Evolutionary conservation across 2,888 invertebrate genomes (phyloP).

Genomic region (Euproctis similis): DNA sequence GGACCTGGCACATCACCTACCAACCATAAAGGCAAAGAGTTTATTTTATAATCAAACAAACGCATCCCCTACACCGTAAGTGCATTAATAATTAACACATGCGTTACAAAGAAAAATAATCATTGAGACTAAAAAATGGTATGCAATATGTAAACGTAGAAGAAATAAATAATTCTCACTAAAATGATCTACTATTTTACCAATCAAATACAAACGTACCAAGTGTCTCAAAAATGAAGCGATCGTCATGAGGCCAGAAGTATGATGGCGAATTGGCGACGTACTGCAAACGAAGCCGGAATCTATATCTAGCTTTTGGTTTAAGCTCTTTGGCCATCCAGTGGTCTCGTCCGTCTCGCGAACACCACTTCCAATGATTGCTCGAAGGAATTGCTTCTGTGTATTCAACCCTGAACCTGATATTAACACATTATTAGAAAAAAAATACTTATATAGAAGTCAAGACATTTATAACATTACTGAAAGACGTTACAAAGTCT

Average conservation of each 20-base stretch:
- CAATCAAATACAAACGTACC: slow-evolving; percentile 68
- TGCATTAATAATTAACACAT: too few relatives aligned
- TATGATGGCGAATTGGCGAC: slow-evolving; percentile 75
- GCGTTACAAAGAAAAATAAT: too few relatives aligned
- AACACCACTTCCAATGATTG: slow-evolving; percentile 40
- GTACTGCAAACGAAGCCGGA: slow-evolving; percentile 81
- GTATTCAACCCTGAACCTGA: slow-evolving; percentile 52
- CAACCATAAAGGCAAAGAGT: not conserved
- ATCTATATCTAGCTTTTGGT: slow-evolving; percentile 86
- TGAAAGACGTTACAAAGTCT: too few relatives aligned
- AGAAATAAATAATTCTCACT: too few relatives aligned
- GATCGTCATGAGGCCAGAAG: slow-evolving; percentile 82
- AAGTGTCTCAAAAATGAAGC: slow-evolving; percentile 84
- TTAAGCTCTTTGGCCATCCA: slow-evolving; percentile 69
- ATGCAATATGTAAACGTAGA: too few relatives aligned
- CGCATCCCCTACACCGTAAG: too few relatives aligned
- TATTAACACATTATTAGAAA: too few relatives aligned
- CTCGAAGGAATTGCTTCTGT: slow-evolving; percentile 67
- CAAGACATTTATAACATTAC: too few relatives aligned
- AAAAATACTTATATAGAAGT: too few relatives aligned
- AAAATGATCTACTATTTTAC: too few relatives aligned
- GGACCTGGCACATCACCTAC: slow-evolving; percentile 85
- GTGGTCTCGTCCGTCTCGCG: slow-evolving; percentile 28
- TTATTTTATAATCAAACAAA: too few relatives aligned
- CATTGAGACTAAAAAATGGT: too few relatives aligned